Conservation (phyloP, 2,113 vertebrate genomes). For the Crotalus tigris region DNA sequence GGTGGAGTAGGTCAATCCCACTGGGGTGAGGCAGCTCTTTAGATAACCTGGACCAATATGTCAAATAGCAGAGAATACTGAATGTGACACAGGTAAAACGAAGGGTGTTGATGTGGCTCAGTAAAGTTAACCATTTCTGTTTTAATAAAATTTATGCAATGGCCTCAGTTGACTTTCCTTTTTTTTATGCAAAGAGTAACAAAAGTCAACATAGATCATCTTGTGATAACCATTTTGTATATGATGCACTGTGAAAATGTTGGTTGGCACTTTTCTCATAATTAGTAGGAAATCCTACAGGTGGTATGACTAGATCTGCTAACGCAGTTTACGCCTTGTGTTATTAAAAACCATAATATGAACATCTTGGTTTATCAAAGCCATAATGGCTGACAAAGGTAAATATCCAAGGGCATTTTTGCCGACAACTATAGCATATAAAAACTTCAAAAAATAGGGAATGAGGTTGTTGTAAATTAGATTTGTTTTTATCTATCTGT, state of each 20-base stretch:
- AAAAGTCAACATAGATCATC: neutral
- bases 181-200: neutral
- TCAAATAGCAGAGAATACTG: neutral
- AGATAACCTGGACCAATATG: neutral
- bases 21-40: neutral
- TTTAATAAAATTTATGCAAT: neutral
- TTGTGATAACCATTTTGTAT: neutral
- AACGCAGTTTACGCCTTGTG: neutral
- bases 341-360: neutral
- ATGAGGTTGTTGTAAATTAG: neutral
- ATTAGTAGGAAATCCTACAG: neutral
- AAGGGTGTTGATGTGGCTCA: neutral
- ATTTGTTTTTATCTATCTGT: neutral
- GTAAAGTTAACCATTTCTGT: neutral
- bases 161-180: neutral
- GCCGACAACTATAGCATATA: neutral
- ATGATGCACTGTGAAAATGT: neutral
- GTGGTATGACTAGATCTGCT: neutral
- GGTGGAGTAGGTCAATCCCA: neutral
- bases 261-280: neutral
- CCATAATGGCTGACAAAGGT: neutral
- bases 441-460: neutral
- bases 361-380: neutral
- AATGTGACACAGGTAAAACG: neutral
- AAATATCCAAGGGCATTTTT: neutral